These are phyloP conservation scores for Gobionotothen gibberifrons DNA, from an alignment of 2,797 vertebrate genomes.

Conservation along the genomic window DNA sequence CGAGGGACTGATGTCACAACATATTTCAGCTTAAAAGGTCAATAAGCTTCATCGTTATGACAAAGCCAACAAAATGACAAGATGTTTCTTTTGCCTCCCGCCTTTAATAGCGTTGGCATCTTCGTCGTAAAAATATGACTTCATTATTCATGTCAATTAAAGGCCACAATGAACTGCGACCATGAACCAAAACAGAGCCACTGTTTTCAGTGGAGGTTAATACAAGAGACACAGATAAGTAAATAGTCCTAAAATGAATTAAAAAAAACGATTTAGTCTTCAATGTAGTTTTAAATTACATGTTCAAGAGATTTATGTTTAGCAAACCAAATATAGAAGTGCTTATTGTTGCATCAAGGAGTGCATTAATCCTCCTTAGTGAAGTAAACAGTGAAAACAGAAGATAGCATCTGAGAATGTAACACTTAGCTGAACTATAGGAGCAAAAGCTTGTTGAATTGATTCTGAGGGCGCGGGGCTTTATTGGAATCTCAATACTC, in stretches of 20 bases:
- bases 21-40: constrained; percentile 60
- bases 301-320: not conserved
- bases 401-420: not conserved
- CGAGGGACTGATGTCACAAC: constrained; percentile 29
- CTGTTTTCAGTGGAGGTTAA: not conserved
- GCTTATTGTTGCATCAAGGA: not conserved
- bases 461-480: not conserved
- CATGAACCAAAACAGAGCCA: not conserved
- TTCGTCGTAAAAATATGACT: constrained; percentile 23
- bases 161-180: constrained; percentile 12
- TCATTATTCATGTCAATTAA: constrained; percentile 39
- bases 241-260: not conserved
- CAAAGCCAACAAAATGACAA: constrained; percentile 30
- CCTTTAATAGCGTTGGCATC: constrained; percentile 8
- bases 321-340: not conserved
- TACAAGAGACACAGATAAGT: not conserved
- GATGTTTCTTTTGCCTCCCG: constrained; percentile 22
- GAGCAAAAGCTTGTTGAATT: not conserved
- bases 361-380: not conserved
- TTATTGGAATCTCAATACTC: not conserved
- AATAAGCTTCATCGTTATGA: constrained; percentile 31
- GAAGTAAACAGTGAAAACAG: not conserved
- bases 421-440: not conserved
- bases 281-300: not conserved
- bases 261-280: not conserved